Conservation (phyloP, 2,888 invertebrate genomes). For the Harpalus rufipes region DNA sequence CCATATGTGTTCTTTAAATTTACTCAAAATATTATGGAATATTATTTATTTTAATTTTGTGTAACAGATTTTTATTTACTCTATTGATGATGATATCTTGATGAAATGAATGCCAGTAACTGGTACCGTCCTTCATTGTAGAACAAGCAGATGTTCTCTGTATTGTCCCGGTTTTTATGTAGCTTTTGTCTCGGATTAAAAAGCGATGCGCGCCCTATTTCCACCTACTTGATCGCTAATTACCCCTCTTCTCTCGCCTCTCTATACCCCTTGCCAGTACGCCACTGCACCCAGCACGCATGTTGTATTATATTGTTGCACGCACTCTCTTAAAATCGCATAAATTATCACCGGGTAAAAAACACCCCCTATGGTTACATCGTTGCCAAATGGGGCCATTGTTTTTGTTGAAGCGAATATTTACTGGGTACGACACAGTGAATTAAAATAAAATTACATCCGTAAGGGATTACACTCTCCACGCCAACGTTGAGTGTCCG, state of each 20-base stretch:
- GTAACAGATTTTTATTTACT: neutral
- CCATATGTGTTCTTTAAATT: too few species aligned
- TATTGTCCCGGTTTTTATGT: slow-evolving; percentile 73
- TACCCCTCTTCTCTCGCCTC: slow-evolving; percentile 72
- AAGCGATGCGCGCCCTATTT: slow-evolving; percentile 74
- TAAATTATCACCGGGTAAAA: slow-evolving; percentile 74
- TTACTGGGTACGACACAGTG: neutral
- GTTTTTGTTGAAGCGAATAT: neutral
- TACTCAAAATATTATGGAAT: neutral
- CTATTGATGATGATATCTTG: neutral
- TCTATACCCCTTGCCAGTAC: neutral
- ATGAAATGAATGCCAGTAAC: neutral
- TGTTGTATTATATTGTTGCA: slow-evolving; percentile 68
- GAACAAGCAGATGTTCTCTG: slow-evolving; percentile 74
- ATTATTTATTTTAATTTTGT: neutral
- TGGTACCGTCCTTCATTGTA: slow-evolving; percentile 14
- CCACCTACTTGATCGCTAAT: slow-evolving; percentile 78
- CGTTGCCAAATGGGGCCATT: slow-evolving; percentile 32
- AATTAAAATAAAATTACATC: too few species aligned
- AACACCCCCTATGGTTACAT: slow-evolving; percentile 41
- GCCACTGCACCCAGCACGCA: slow-evolving; percentile 44
- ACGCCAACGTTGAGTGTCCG: too few species aligned
- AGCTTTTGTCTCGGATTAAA: slow-evolving; percentile 74
- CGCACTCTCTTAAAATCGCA: slow-evolving; percentile 76
- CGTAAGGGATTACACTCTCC: too few species aligned